phyloP scores from a whole-genome alignment of 2,113 vertebrate species.

The Oryctolagus cuniculus region DNA sequence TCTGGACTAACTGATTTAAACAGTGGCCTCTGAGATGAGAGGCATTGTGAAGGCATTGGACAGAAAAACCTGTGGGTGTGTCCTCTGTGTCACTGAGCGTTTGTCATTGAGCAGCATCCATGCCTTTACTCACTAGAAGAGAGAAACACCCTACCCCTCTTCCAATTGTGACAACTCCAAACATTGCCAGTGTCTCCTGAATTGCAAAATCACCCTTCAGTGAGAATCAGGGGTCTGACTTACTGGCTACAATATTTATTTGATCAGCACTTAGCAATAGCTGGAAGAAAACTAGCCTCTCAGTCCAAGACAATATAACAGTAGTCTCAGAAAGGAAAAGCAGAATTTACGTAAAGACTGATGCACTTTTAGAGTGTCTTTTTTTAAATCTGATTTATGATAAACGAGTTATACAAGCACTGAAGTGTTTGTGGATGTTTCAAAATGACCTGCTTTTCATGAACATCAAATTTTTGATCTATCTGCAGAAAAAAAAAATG shows the following conservation, averaged over 20 bases:
- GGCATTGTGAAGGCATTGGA: background rate
- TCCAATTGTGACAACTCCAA: background rate
- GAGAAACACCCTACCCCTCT: background rate
- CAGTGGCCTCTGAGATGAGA: background rate
- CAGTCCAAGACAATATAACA: background rate
- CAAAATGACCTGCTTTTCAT: constrained; percentile 83
- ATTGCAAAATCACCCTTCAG: background rate
- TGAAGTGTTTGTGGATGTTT: constrained; percentile 81
- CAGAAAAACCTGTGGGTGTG: background rate
- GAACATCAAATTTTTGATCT: constrained; percentile 80
- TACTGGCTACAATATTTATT: background rate
- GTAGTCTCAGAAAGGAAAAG: constrained; percentile 50
- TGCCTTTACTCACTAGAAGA: background rate
- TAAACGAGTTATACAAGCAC: constrained; percentile 63
- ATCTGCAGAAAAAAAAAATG: constrained; percentile 79
- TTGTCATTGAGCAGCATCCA: background rate
- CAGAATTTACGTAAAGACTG: constrained; percentile 71
- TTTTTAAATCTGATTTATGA: constrained; percentile 77
- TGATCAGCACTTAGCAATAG: background rate
- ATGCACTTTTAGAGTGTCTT: constrained; percentile 54
- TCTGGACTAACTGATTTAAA: background rate
- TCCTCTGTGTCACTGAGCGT: fast-evolving
- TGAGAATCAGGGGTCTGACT: background rate
- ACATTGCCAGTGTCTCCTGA: background rate
- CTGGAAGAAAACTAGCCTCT: constrained; percentile 17